A percentile compares a stretch with the other conserved stretches of the same genome.
These are phyloP conservation scores for Hydrotaea cyrtoneurina DNA, from an alignment of 2,888 invertebrate genomes.

Conservation along the genomic window DNA sequence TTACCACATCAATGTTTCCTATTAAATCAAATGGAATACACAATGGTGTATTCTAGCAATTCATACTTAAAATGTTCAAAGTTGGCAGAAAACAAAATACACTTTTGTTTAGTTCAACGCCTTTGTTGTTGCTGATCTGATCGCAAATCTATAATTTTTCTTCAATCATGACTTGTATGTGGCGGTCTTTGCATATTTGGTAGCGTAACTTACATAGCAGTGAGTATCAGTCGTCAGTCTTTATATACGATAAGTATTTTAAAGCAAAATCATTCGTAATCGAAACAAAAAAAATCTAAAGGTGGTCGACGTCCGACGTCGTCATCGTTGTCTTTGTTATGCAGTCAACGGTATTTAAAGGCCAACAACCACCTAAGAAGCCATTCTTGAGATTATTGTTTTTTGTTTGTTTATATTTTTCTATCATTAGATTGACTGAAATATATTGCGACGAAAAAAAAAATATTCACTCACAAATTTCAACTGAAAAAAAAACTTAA, in stretches of 20 bases:
- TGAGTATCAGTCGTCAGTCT: background rate
- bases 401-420: background rate
- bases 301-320: background rate
- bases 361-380: constrained; percentile 20
- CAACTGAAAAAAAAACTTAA: background rate
- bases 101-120: constrained; percentile 24
- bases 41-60: no score
- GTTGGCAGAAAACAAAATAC: no score
- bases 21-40: no score
- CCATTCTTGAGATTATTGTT: constrained; percentile 6
- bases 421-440: background rate
- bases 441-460: background rate
- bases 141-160: background rate
- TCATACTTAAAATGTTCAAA: no score
- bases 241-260: background rate
- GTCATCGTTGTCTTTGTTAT: background rate
- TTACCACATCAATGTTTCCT: no score
- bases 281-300: constrained; percentile 4
- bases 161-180: constrained; percentile 9
- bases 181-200: constrained; percentile 53
- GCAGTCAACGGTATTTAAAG: constrained; percentile 5
- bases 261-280: background rate
- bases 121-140: constrained; percentile 20
- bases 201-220: constrained; percentile 27
- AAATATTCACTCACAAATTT: background rate